Evolutionary conservation across 1,140 invertebrate species (phyloP).

Genomic region (Drosophila ambigua): DNA sequence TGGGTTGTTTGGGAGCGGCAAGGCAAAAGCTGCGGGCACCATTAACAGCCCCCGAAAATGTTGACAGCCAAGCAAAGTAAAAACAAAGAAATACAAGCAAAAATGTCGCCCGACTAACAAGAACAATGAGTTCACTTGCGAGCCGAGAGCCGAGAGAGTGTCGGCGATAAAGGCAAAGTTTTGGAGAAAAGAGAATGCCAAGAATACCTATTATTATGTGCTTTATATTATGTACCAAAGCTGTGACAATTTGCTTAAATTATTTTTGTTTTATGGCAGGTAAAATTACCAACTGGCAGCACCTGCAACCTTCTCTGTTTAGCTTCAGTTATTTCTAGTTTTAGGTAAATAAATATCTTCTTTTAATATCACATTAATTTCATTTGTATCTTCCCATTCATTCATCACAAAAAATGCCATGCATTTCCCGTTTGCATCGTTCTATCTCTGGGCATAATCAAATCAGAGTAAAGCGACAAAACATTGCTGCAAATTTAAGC

Average conservation of each 20-base stretch:
- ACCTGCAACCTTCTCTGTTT: too few species aligned
- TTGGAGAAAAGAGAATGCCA: background rate
- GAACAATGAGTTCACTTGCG: slow-evolving; percentile 25
- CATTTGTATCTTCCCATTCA: background rate
- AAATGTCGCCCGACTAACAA: slow-evolving; percentile 15
- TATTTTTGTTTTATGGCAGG: too few species aligned
- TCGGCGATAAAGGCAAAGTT: background rate
- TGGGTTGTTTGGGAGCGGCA: background rate
- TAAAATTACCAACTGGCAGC: too few species aligned
- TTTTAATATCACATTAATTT: background rate
- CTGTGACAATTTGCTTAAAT: too few species aligned
- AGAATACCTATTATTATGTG: too few species aligned
- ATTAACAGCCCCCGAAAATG: slow-evolving; percentile 41
- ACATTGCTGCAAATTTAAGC: slow-evolving; percentile 9
- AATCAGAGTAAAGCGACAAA: slow-evolving; percentile 12
- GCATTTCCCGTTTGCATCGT: background rate
- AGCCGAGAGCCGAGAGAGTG: slow-evolving; percentile 1
- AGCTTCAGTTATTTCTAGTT: too few species aligned
- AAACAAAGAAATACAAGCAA: slow-evolving; percentile 23
- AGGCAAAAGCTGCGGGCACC: background rate
- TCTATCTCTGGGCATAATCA: background rate
- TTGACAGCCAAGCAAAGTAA: slow-evolving; percentile 27
- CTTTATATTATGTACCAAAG: too few species aligned
- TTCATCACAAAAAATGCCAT: background rate
- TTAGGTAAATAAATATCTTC: background rate